Evolutionary conservation across 2,797 vertebrate genomes (phyloP).

Genomic region (Austrolebias charrua): DNA sequence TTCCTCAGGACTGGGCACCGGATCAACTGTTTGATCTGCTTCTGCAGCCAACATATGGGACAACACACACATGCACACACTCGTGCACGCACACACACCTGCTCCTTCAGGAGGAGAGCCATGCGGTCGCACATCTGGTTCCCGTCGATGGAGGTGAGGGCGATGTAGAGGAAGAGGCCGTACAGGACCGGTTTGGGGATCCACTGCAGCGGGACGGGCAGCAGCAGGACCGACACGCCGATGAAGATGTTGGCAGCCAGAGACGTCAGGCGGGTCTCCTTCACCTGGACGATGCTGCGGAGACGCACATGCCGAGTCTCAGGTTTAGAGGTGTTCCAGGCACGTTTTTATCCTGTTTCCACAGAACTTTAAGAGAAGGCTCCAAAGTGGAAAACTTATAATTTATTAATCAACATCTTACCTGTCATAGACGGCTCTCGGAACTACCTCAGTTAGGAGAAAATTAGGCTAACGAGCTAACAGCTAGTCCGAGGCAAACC

Average conservation of each 20-base stretch:
- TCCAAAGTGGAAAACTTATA: too few species aligned
- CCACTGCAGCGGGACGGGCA: conserved; percentile 94
- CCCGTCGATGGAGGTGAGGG: conserved; percentile 94
- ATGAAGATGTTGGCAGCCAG: conserved; percentile 92
- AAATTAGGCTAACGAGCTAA: too few species aligned
- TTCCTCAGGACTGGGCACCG: conserved; percentile 17
- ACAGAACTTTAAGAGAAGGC: too few species aligned
- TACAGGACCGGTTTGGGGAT: conserved; percentile 97
- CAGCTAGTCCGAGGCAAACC: too few species aligned
- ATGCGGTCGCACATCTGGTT: conserved; percentile 97
- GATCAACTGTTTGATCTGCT: conserved; percentile 53
- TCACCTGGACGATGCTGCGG: conserved; percentile 93
- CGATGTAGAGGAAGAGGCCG: conserved; percentile 97
- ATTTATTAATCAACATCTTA: too few species aligned
- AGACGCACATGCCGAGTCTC: neutral
- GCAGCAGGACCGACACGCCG: conserved; percentile 91
- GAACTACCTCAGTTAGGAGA: too few species aligned
- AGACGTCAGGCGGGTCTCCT: conserved; percentile 93
- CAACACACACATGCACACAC: conserved; percentile 19
- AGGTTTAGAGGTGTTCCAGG: too few species aligned
- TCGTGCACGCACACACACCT: conserved; percentile 75
- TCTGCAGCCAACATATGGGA: conserved; percentile 1
- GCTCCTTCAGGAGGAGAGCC: conserved; percentile 95
- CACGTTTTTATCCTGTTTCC: too few species aligned
- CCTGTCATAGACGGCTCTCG: too few species aligned